Base-by-base conservation (phyloP, 1,140 invertebrate species). In the Hestina assimilis region DNA sequence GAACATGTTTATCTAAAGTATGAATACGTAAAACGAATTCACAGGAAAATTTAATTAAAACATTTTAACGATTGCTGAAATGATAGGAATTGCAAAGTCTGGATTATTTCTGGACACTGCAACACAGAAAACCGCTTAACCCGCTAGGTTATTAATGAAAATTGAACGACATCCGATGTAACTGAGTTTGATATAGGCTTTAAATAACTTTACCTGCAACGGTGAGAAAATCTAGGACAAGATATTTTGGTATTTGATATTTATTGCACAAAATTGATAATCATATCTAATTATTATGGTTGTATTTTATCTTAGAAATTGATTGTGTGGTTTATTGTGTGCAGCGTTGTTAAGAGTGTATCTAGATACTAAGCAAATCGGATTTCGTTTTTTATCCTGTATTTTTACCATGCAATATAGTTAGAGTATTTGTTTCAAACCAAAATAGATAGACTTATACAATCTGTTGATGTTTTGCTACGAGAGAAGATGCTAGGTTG, bases 61-160 rank as follows among this genome's bases (percentile, higher is more conserved):
- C 53, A 48, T 56, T 58, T 67, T 60, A 61, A 48, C 28, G 60
- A 57, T 62, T 54, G 54, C n/a, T 52, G 43, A 53, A 55, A 63
- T 63, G 61, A 67, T 56, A 50, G 57, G 40, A 67, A 71, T 57
- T 75, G 76, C 75, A 80, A 53, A 58, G 59, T 62, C 35, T 26
- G 33, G 50, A 62, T 57, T 82, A 84, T 85, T 79, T 78, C 71
- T 50, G 71, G 72, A 58, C 57, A 48, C 43, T 58, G 66, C 65
- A 81, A 87, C 83, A 87, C 77, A 73, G 83, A 83, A 87, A 87
- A 83, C 69, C 83, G 79, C 80, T 87, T 83, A 87, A 79, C 79
- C 79, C 46, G 72, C 60, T 74, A 75, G 72, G 72, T 75, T 79
- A 83, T 81, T 87, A 87, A 85, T 87, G 83, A 83, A 83, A 87